These are phyloP conservation scores for Brachionus sp. DNA, from an alignment of 1,140 invertebrate species.

Conservation along the genomic window DNA sequence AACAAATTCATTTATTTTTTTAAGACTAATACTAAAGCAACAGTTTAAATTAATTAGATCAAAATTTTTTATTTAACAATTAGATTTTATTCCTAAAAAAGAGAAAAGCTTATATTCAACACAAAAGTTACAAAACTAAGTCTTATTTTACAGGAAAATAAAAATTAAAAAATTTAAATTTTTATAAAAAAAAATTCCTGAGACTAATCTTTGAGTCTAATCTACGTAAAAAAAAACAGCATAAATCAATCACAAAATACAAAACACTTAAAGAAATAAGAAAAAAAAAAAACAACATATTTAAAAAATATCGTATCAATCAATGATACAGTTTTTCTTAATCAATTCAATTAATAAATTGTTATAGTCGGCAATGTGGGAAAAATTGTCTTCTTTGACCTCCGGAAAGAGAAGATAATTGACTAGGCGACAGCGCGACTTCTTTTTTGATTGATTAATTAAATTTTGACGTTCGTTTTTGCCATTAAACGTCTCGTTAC, in stretches of 20 bases:
- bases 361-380: not conserved
- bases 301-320: not conserved
- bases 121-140: not conserved
- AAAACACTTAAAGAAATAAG: not conserved
- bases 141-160: not conserved
- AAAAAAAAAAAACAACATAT: slow-evolving; percentile 3
- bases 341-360: slow-evolving; percentile 16
- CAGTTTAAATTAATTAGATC: not conserved
- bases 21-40: not conserved
- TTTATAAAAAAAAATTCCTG: not conserved
- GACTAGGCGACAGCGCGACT: not conserved
- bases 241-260: not conserved
- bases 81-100: not conserved
- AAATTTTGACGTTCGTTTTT: slow-evolving; percentile 14
- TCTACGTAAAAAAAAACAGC: not conserved
- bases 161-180: not conserved
- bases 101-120: not conserved
- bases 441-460: not conserved
- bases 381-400: slow-evolving; percentile 16
- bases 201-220: not conserved
- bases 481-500: not conserved
- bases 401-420: slow-evolving; percentile 40
- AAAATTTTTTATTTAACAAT: not conserved
- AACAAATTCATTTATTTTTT: no score
- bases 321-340: slow-evolving; percentile 43